Evolutionary conservation across 2,797 vertebrate species (phyloP).

Genomic region (Fringilla coelebs): DNA sequence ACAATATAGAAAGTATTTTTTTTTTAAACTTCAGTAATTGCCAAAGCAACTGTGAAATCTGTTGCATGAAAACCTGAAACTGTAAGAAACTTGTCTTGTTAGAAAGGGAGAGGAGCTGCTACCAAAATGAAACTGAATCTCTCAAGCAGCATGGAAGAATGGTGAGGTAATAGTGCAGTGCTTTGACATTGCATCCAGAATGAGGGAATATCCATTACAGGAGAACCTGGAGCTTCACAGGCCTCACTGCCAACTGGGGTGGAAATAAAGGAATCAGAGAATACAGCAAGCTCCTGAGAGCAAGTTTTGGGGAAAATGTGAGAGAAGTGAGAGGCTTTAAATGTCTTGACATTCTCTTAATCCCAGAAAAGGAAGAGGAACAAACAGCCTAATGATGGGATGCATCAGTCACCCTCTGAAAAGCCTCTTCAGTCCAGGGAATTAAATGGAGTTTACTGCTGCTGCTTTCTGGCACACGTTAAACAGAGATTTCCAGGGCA

Average conservation of each 20-base stretch:
- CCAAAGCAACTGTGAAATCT: slow-evolving; percentile 47
- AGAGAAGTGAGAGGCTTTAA: not conserved
- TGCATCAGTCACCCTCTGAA: not conserved
- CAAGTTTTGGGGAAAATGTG: not conserved
- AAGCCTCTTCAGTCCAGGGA: not conserved
- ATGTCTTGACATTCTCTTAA: not conserved
- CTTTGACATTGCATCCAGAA: slow-evolving; percentile 7
- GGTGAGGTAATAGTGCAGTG: not conserved
- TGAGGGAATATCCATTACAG: not conserved
- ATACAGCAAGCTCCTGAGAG: not conserved
- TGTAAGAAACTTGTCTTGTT: slow-evolving; percentile 17
- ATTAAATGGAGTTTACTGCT: not conserved
- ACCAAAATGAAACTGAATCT: not conserved
- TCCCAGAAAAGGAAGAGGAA: not conserved
- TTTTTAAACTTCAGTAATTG: slow-evolving; percentile 35
- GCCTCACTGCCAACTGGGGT: not conserved
- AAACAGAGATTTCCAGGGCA: not conserved
- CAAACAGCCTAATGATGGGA: not conserved
- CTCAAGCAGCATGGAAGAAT: not conserved
- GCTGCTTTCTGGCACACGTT: not conserved
- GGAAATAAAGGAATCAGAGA: not conserved
- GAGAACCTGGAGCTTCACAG: not conserved
- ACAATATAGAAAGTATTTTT: not conserved
- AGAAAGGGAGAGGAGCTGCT: not conserved
- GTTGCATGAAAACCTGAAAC: not conserved